Base-by-base conservation (phyloP, 2,113 vertebrate genomes). In the Guaruba guarouba region DNA sequence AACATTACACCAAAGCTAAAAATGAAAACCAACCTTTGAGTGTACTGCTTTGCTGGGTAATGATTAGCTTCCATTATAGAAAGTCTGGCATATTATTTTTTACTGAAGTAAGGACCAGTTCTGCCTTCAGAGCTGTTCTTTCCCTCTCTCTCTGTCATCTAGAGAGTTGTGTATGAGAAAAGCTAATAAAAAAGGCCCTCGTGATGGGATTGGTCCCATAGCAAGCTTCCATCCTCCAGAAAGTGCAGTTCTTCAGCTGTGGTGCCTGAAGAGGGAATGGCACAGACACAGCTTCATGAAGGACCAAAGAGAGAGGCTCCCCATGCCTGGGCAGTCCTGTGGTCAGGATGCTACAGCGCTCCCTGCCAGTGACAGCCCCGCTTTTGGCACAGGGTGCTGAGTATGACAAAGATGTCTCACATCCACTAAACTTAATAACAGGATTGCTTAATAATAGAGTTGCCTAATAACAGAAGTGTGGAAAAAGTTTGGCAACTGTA, bases 391-490 rank as follows among this genome's bases (percentile, higher is more conserved):
- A 1, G 0, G 0, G 22, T 1, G 39, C 82, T 24, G 74, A 49
- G 8, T 31, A 12, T 1, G 19, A 39, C 70, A 95, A 49, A 57
- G 70, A 61, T 11, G 75, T 24, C 90, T 85, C 75, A 24, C 79
- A 77, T 77, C 77, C 86, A 28, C 90, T 39, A 16, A 87, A 85
- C 69, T 74, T 87, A 90, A 73, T 91, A 71, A 89, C 69, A 86
- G 6, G 27, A 82, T 91, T 95, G 86, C 91, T 71, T 95, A 94
- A 93, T 95, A 91, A 93, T 73, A 86, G 94, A 70, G 39, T 78
- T 92, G 92, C 92, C 81, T 89, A 94, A 92, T 93, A 90, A 90
- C 86, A 92, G 46, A 95, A 95, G 39, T 52, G 69, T 33, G 17
- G 81, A 31, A 71, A 66, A 86, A 92, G 90, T 92, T 89, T 86